These are phyloP conservation scores for Atractosteus spatula DNA, from an alignment of 2,113 vertebrate species.

Conservation along the genomic window DNA sequence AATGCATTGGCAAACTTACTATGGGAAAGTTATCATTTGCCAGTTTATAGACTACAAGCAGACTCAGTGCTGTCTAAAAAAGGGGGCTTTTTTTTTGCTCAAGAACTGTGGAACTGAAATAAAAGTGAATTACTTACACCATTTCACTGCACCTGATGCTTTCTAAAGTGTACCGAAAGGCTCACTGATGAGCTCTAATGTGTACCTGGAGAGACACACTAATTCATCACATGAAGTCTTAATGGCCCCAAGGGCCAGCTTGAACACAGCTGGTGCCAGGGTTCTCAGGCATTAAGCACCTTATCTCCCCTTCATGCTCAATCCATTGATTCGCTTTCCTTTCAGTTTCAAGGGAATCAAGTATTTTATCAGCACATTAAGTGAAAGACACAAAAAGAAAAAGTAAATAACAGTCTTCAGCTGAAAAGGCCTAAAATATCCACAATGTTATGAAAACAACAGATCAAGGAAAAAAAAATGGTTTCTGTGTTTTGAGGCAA, in stretches of 20 bases:
- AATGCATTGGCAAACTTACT: background rate
- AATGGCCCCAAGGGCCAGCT: conserved; percentile 13
- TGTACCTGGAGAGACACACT: conserved; percentile 24
- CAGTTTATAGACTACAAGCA: background rate
- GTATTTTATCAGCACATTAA: background rate
- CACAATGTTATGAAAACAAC: background rate
- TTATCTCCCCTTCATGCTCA: conserved; percentile 23
- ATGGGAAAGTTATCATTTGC: background rate
- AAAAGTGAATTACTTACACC: conserved; percentile 9
- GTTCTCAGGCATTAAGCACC: conserved; percentile 12
- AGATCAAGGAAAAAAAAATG: background rate
- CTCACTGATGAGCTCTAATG: conserved; percentile 24
- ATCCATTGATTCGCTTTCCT: background rate
- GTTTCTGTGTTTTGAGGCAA: background rate
- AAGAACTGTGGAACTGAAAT: background rate
- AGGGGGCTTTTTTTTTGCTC: background rate
- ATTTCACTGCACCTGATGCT: conserved; percentile 4
- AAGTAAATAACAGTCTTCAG: background rate
- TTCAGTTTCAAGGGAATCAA: no score
- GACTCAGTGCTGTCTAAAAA: background rate
- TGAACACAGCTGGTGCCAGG: background rate
- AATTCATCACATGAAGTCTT: conserved; percentile 27
- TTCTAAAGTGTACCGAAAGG: background rate
- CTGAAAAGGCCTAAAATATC: background rate
- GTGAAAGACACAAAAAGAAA: background rate